Evolutionary conservation across 2,113 vertebrate genomes (phyloP).

Genomic region (Clinocottus analis): DNA sequence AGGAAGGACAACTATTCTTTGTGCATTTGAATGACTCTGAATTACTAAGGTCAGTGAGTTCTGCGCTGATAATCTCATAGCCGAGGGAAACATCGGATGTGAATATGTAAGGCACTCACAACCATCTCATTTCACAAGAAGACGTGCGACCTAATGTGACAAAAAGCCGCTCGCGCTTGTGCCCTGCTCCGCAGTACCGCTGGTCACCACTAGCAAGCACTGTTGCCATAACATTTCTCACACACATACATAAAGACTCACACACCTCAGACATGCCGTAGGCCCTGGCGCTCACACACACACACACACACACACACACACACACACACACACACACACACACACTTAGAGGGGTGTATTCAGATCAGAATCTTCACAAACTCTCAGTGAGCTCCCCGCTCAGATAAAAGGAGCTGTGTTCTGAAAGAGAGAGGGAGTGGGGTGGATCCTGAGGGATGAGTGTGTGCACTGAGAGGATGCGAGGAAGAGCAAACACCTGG

Average conservation of each 20-base stretch:
- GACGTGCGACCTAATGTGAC: conserved; percentile 30
- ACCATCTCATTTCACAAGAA: conserved; percentile 31
- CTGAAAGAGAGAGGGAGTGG: conserved; percentile 70
- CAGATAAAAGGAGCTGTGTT: conserved; percentile 78
- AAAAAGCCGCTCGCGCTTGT: conserved; percentile 33
- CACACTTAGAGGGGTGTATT: conserved; percentile 71
- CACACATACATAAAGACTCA: conserved; percentile 13
- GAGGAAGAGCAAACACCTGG: conserved; percentile 83
- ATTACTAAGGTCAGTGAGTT: conserved; percentile 63
- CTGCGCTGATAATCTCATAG: conserved; percentile 54
- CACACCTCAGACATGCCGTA: conserved; percentile 51
- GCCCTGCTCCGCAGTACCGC: conserved; percentile 57
- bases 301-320: neutral
- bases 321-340: conserved; percentile 38
- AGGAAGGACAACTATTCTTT: conserved; percentile 60
- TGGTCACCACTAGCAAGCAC: conserved; percentile 82
- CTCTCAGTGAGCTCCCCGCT: conserved; percentile 75
- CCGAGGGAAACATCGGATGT: conserved; percentile 49
- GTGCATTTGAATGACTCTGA: conserved; percentile 65
- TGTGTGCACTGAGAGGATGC: conserved; percentile 73
- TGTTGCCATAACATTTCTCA: conserved; percentile 70
- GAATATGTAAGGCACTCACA: conserved; percentile 49
- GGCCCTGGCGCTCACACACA: conserved; percentile 39
- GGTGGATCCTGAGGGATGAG: conserved; percentile 77
- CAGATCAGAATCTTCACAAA: conserved; percentile 77